phyloP scores from a whole-genome alignment of 2,888 invertebrate genomes.

The Tanypteryx hageni region DNA sequence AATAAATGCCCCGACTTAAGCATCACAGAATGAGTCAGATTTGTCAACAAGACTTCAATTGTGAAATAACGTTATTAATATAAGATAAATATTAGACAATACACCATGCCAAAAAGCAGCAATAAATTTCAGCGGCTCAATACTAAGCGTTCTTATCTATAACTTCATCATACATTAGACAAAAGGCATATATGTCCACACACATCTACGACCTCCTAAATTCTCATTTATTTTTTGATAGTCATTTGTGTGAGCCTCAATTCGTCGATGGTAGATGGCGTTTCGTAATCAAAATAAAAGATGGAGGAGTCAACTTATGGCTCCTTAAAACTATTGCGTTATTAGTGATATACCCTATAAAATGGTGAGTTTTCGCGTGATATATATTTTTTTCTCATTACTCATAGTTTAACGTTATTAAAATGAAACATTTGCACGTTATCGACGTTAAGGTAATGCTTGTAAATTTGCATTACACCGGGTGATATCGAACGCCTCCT shows the following conservation, averaged over 20 bases:
- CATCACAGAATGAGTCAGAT: not conserved
- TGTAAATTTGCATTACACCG: conserved; percentile 54
- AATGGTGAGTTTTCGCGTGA: conserved; percentile 33
- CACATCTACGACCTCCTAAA: no score
- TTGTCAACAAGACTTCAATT: no score
- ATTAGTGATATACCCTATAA: conserved; percentile 53
- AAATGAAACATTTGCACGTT: not conserved
- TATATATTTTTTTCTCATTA: not conserved
- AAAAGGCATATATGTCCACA: not conserved
- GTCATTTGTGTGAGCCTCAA: not conserved
- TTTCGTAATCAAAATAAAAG: conserved; percentile 60
- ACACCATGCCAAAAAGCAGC: no score
- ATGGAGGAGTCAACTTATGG: conserved; percentile 61
- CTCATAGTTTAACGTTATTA: not conserved
- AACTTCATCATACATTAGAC: not conserved
- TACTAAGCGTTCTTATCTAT: not conserved
- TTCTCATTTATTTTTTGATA: conserved; percentile 19
- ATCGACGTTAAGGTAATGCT: not conserved
- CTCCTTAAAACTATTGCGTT: conserved; percentile 60
- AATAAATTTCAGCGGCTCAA: no score
- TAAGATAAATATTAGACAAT: no score
- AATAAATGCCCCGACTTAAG: not conserved
- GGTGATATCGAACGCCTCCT: conserved; percentile 26
- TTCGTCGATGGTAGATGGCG: conserved; percentile 21
- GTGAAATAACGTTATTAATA: no score